Evolutionary conservation across 2,888 invertebrate genomes (phyloP).

Genomic region (Caenorhabditis drosophilae): DNA sequence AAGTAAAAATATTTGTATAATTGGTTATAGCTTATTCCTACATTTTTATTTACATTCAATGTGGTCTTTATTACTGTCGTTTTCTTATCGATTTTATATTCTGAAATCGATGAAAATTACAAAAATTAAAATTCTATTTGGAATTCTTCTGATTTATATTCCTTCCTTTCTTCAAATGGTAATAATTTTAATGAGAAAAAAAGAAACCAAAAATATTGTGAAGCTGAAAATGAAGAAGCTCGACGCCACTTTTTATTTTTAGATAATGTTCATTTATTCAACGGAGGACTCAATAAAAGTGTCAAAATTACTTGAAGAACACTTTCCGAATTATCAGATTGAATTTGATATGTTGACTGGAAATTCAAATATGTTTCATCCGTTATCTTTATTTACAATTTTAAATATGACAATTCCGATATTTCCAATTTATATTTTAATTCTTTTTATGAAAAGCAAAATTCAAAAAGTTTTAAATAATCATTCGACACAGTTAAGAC

Average conservation of each 20-base stretch:
- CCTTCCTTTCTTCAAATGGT: slow-evolving; percentile 17
- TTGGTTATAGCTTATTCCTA: slow-evolving; percentile 13
- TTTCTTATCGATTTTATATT: slow-evolving; percentile 19
- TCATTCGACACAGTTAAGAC: slow-evolving; percentile 12
- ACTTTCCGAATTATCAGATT: slow-evolving; percentile 18
- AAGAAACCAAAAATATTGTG: background rate
- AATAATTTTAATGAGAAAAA: background rate
- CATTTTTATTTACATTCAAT: slow-evolving; percentile 23
- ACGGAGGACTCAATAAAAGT: slow-evolving; percentile 11
- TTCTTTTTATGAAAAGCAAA: slow-evolving; percentile 13
- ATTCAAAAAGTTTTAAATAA: slow-evolving; percentile 10
- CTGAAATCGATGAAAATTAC: slow-evolving; percentile 7
- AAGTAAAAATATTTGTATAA: slow-evolving; percentile 3
- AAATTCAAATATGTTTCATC: slow-evolving; percentile 14
- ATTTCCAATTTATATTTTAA: slow-evolving; percentile 19
- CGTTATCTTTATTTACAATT: slow-evolving; percentile 15
- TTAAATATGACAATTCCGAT: slow-evolving; percentile 18
- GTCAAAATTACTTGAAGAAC: slow-evolving; percentile 1
- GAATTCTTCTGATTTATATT: slow-evolving; percentile 7
- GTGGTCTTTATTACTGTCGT: slow-evolving; percentile 19
- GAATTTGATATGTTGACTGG: slow-evolving; percentile 12
- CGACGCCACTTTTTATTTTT: no score
- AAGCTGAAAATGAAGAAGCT: no score
- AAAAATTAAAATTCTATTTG: slow-evolving; percentile 2
- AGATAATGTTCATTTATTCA: slow-evolving; percentile 15